Evolutionary conservation across 2,888 invertebrate species (phyloP), one percentile per base, ranked within the genome.

Genomic region (Brachycybe producta): DNA sequence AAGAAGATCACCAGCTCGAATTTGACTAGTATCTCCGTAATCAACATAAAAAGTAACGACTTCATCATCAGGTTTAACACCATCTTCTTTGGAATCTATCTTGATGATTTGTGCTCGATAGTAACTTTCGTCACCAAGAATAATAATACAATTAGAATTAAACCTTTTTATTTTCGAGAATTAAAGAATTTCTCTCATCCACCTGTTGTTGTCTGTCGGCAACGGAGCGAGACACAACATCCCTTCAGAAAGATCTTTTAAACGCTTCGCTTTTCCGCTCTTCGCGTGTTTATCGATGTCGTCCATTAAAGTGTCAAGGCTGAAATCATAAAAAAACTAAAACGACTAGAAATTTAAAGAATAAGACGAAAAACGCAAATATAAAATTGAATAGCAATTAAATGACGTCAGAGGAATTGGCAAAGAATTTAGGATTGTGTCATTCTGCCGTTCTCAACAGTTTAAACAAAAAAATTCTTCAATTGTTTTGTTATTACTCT

Each of bases 41-140:
- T 80, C 80, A 0, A 78, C 75, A 60, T 74, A 78, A 59, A 77
- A 77, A 55, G 73, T 68, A 0, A 71, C 70, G 57, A 68, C 68
- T 15, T 60, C 56, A n/a, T 27, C 43, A 19, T 43, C 43, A 5
- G 8, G 7, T 30, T 28, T 7, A 7, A 32, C 8, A 17, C 17
- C 2, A 1, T 7, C 5, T 2, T 54, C 57, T 2, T 68, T 59
- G 27, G 66, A 60, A 17, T 69, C 65, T 2, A 76, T 64, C 54
- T 71, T 63, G 3, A 74, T 72, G 4, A 66, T 56, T 53, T 58
- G 58, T 5, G 57, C 62, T 28, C 67, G 56, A 53, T 64, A 61
- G 65, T 66, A 67, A 21, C 52, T 50, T 46, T 26, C n/a, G 30
- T n/a, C n/a, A n/a, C n/a, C n/a, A 26, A 27, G 19, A 42, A 27